phyloP scores from a whole-genome alignment of 2,797 vertebrate species.

The Pangasius larnaudii region DNA sequence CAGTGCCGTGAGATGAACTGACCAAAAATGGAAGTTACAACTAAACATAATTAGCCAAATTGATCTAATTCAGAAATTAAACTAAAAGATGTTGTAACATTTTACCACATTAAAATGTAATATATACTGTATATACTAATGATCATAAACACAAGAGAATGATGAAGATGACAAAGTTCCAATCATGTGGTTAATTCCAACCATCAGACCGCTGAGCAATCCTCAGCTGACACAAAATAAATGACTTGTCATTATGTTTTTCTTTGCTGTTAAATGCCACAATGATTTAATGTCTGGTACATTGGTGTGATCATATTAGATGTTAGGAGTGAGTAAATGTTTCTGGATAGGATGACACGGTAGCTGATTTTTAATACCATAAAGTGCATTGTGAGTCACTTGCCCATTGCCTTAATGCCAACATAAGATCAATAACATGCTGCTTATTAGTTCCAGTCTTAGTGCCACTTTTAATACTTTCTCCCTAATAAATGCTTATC shows the following conservation, averaged over 20 bases:
- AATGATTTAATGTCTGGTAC: slow-evolving; percentile 47
- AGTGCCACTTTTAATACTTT: background rate
- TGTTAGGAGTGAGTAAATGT: slow-evolving; percentile 32
- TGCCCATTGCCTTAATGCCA: background rate
- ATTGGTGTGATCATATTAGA: slow-evolving; percentile 44
- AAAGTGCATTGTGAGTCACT: background rate
- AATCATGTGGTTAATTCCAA: background rate
- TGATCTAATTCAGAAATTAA: background rate
- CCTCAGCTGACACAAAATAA: slow-evolving; percentile 26
- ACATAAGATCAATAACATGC: background rate
- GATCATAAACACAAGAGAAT: background rate
- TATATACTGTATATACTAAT: background rate
- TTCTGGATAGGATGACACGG: slow-evolving; percentile 1
- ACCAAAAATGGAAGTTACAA: background rate
- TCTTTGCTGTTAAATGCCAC: slow-evolving; percentile 47
- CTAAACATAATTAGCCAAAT: background rate
- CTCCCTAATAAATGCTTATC: background rate
- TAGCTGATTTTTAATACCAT: background rate
- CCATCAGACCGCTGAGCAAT: background rate
- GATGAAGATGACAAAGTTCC: background rate
- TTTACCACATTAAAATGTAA: background rate
- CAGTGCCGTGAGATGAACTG: background rate
- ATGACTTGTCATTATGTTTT: slow-evolving; percentile 35
- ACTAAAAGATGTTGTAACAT: background rate
- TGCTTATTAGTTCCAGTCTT: background rate